A percentile compares a stretch with the other conserved stretches of the same genome.
Evolutionary conservation across 1,140 invertebrate species (phyloP).

Genomic region (Neuroterus valhalla): DNA sequence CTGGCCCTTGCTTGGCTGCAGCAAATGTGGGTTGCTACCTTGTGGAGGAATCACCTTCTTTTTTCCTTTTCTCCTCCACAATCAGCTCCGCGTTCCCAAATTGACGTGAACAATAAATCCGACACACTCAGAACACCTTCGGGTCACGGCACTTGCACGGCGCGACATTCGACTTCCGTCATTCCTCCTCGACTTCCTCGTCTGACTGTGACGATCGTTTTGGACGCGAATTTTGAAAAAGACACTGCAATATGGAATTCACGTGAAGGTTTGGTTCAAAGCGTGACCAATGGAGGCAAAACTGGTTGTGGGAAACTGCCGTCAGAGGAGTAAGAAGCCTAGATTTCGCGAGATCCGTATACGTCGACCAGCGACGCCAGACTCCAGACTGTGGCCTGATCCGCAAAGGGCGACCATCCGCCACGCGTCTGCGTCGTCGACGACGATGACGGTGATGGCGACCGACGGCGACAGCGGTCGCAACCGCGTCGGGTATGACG

Average conservation of each 20-base stretch:
- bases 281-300: not conserved
- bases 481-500: conserved; percentile 19
- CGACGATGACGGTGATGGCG: conserved; percentile 37
- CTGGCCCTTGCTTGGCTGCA: not conserved
- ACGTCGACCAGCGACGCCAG: conserved; percentile 71
- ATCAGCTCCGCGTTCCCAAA: not conserved
- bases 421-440: conserved; percentile 47
- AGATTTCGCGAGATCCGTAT: conserved; percentile 49
- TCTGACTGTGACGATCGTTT: not conserved
- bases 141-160: conserved; percentile 14
- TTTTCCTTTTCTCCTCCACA: not conserved
- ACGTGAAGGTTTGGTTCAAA: conserved; percentile 12
- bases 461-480: conserved; percentile 41
- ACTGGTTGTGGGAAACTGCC: conserved; percentile 29
- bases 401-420: conserved; percentile 67
- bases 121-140: conserved; percentile 18
- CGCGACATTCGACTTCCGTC: conserved; percentile 25
- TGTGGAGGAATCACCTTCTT: not conserved
- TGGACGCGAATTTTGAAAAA: not conserved
- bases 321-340: conserved; percentile 29
- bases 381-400: conserved; percentile 69
- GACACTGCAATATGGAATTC: not conserved
- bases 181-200: conserved; percentile 2
- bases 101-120: not conserved
- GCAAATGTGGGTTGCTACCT: not conserved